Conservation (phyloP, 2,113 vertebrate genomes). For the Cynocephalus volans region DNA sequence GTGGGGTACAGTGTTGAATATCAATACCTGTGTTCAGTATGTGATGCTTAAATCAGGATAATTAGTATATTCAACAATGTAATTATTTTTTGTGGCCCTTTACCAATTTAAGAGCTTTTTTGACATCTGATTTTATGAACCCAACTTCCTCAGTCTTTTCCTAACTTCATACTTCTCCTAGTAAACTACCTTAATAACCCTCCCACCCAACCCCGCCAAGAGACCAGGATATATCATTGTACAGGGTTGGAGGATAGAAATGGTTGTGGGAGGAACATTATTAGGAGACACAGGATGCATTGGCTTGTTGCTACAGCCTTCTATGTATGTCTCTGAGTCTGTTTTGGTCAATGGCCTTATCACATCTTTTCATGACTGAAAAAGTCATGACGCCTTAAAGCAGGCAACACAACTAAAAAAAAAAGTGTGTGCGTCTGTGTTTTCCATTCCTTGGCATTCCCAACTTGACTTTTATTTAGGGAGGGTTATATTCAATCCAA, state of each 20-base stretch:
- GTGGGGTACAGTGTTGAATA: too few relatives aligned
- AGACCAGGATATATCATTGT: neutral
- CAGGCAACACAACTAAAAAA: neutral
- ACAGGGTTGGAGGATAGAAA: neutral
- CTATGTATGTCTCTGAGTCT: neutral
- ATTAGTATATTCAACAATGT: too few relatives aligned
- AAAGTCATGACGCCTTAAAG: neutral
- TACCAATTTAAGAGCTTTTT: neutral
- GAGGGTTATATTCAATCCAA: neutral
- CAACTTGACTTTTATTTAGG: neutral
- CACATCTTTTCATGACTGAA: neutral
- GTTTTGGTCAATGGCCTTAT: neutral
- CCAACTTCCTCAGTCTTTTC: neutral
- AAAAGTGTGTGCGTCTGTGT: neutral
- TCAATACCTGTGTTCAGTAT: too few relatives aligned
- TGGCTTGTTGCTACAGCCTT: neutral
- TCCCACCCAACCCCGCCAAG: too few relatives aligned
- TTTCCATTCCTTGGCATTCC: neutral
- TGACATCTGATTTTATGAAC: neutral
- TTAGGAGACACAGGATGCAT: neutral
- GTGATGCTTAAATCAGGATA: too few relatives aligned
- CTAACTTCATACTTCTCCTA: neutral
- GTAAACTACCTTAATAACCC: neutral
- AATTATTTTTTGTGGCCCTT: too few relatives aligned
- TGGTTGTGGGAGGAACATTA: neutral